Conservation (phyloP, 2,113 vertebrate genomes). For the Notiomystis cincta region DNA sequence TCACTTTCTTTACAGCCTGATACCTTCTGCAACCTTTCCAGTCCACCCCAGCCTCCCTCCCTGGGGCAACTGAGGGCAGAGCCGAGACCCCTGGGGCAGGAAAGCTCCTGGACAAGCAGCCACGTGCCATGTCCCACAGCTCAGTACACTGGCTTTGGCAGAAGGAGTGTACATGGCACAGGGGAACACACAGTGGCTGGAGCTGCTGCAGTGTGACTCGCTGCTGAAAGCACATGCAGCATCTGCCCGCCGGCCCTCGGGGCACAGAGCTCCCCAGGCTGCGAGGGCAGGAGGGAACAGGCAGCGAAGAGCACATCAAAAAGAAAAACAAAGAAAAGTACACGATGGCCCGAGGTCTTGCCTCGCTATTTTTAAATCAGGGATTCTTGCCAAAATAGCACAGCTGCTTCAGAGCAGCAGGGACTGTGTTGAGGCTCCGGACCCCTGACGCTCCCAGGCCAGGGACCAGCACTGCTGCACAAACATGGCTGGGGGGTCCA, state of each 20-base stretch:
- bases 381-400: constrained; percentile 18
- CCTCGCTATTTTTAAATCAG: constrained; percentile 40
- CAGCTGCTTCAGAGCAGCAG: constrained; percentile 23
- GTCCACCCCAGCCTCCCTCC: background rate
- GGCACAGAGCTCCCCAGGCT: background rate
- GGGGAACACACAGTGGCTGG: fast-evolving
- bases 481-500: background rate
- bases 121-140: fast-evolving
- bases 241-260: fast-evolving
- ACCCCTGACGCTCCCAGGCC: background rate
- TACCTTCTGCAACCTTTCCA: background rate
- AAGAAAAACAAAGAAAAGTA: background rate
- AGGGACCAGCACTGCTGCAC: background rate
- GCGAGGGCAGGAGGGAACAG: background rate
- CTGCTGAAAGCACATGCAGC: background rate
- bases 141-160: background rate
- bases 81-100: fast-evolving
- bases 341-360: background rate
- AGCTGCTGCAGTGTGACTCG: background rate
- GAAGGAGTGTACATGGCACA: background rate
- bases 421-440: background rate
- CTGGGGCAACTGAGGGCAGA: background rate
- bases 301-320: background rate
- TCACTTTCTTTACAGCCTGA: background rate
- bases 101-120: background rate